Evolutionary conservation across 2,888 invertebrate genomes (phyloP).

Genomic region (Neoascia interrupta): DNA sequence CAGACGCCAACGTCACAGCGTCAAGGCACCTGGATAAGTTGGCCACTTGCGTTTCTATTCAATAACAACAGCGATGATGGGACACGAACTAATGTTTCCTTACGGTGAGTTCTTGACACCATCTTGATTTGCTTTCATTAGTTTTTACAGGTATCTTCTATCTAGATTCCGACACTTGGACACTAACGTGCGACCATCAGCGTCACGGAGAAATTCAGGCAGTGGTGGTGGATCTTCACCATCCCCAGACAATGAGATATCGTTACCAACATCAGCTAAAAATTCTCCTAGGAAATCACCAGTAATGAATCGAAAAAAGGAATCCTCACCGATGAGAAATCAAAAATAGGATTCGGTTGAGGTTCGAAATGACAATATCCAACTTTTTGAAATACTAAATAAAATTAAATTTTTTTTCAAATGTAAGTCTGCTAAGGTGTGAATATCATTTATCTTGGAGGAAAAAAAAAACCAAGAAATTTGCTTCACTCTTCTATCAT

Average conservation of each 20-base stretch:
- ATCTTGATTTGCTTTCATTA: not conserved
- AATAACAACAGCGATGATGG: slow-evolving; percentile 85
- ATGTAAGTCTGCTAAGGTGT: not conserved
- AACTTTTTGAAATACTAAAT: not conserved
- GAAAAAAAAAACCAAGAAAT: not conserved
- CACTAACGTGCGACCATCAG: slow-evolving; percentile 89
- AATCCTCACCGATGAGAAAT: slow-evolving; percentile 74
- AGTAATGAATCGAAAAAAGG: slow-evolving; percentile 77
- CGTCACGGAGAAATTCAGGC: slow-evolving; percentile 82
- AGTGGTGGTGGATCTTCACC: slow-evolving; percentile 86
- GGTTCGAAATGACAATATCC: slow-evolving; percentile 13
- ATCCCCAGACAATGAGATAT: slow-evolving; percentile 79
- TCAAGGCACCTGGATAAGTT: slow-evolving; percentile 91
- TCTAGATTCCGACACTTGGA: slow-evolving; percentile 91
- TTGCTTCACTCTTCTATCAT: slow-evolving; percentile 19
- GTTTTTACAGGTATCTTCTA: slow-evolving; percentile 17
- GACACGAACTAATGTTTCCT: slow-evolving; percentile 85
- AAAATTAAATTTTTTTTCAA: not conserved
- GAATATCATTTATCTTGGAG: not conserved
- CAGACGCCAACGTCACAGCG: slow-evolving; percentile 80
- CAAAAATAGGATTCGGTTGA: too few species aligned
- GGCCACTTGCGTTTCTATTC: slow-evolving; percentile 94
- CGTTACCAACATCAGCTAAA: slow-evolving; percentile 77
- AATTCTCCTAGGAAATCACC: slow-evolving; percentile 81
- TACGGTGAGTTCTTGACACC: slow-evolving; percentile 83